Base-by-base conservation (phyloP, 2,797 vertebrate genomes). In the Onychomys arenicola region DNA sequence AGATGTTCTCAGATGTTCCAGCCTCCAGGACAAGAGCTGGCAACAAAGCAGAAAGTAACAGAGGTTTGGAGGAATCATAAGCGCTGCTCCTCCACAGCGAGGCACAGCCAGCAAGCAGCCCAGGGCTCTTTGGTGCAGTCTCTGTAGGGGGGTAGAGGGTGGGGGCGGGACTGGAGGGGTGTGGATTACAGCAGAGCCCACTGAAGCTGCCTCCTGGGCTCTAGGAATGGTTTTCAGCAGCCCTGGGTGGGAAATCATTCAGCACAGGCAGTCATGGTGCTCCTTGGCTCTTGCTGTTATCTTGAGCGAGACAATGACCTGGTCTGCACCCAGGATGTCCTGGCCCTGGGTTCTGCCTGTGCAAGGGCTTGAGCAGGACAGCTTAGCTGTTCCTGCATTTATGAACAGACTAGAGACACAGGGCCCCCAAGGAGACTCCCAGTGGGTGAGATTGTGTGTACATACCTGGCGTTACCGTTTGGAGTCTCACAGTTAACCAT, bases 391-490 rank as follows among this genome's bases (percentile, higher is more conserved):
- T 34, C 1, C 65, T 52, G n/a, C 46, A 12, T 63, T 94, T 89
- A 43, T 43, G 57, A 61, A 69, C 12, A 40, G 37, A 81, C 91
- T 11, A 57, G 71, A 57, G 73, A 77, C 7, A 5, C 13, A 34
- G 83, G n/a, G 77, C 63, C 93, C 84, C 95, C 1, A 17, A 78
- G 40, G 69, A 89, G 32, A 25, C 16, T 80, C 80, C 93, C 82
- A 76, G 27, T 23, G 83, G 91, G 63, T 19, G 0, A 61, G 67
- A 82, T 23, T 81, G 43, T 29, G 27, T 5, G 14, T 55, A 6
- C 65, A 87, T 14, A 40, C 46, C 75, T 61, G 27, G 49, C 2
- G 0, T 67, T 0, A 0, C 43, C 37, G 1, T 21, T 49, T 59
- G 81, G 55, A 94, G 75, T 27, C 94, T 67, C 43, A 81, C 57